Evolutionary conservation across 2,888 invertebrate genomes (phyloP).

Genomic region (Matsumyia berberina): DNA sequence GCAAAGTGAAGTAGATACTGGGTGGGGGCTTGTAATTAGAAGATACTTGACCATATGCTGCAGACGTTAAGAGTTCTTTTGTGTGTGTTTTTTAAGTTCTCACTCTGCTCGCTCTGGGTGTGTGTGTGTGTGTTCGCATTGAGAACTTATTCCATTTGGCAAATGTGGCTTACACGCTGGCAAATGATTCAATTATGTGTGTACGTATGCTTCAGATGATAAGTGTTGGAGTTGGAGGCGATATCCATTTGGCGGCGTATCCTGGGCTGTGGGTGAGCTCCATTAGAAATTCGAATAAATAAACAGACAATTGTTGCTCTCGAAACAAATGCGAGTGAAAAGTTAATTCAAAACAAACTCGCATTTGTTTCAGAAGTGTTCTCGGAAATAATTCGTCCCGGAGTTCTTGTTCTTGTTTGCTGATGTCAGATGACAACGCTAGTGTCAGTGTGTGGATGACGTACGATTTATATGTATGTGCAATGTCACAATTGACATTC

Average conservation of each 20-base stretch:
- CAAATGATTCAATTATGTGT: constrained; percentile 15
- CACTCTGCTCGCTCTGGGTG: neutral
- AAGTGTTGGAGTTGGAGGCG: too few relatives aligned
- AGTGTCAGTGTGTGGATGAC: neutral
- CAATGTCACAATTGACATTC: too few relatives aligned
- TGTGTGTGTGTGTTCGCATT: neutral
- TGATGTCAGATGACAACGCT: neutral
- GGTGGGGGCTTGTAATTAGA: constrained; percentile 21
- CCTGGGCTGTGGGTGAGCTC: neutral
- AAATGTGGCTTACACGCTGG: neutral
- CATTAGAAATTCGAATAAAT: constrained; percentile 13
- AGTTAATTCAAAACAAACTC: constrained; percentile 27
- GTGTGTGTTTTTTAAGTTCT: neutral
- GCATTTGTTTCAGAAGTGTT: constrained; percentile 2
- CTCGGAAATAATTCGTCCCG: constrained; percentile 11
- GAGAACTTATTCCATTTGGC: too few relatives aligned
- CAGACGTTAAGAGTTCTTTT: neutral
- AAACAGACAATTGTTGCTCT: neutral
- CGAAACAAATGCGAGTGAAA: constrained; percentile 7
- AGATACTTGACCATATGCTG: constrained; percentile 19
- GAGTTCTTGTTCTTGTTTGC: constrained; percentile 14
- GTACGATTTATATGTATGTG: too few relatives aligned
- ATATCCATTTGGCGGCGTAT: neutral
- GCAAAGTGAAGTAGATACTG: neutral
- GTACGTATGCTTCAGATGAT: neutral